These are phyloP conservation scores for Heliconius ismenius DNA, from an alignment of 2,888 invertebrate genomes.

Conservation along the genomic window DNA sequence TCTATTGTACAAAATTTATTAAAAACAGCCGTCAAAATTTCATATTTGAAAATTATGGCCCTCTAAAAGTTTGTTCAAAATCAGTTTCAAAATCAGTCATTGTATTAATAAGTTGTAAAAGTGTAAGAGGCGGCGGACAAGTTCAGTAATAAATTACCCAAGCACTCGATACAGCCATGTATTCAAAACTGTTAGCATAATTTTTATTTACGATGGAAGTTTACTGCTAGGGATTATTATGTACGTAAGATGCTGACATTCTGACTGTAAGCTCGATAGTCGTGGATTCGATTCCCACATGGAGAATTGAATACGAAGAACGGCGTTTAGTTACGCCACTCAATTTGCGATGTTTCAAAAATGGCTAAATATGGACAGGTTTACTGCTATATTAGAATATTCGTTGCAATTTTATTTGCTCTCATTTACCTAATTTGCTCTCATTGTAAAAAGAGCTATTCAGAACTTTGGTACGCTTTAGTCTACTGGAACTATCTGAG, in stretches of 20 bases:
- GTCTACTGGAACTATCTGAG: constrained; percentile 23
- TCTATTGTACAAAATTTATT: constrained; percentile 1
- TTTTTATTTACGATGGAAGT: constrained; percentile 34
- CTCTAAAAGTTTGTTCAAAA: constrained; percentile 21
- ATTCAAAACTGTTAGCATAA: constrained; percentile 28
- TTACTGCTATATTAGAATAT: no score
- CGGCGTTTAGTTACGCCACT: no score
- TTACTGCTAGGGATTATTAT: constrained; percentile 8
- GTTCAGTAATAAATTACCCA: constrained; percentile 35
- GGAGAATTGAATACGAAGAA: not conserved
- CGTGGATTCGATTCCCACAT: not conserved
- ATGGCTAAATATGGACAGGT: not conserved
- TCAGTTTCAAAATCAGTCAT: constrained; percentile 13
- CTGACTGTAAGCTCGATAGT: not conserved
- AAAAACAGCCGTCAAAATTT: constrained; percentile 23
- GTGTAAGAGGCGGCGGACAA: constrained; percentile 23
- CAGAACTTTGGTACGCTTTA: not conserved
- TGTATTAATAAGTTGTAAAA: constrained; percentile 21
- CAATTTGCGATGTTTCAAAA: no score
- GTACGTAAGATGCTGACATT: not conserved
- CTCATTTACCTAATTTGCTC: constrained; percentile 5
- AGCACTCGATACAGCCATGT: constrained; percentile 27
- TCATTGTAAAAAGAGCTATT: constrained; percentile 17
- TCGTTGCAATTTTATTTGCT: no score
- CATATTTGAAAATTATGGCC: constrained; percentile 22